Conservation (phyloP, 2,888 invertebrate species). For the Odontocerum albicorne region DNA sequence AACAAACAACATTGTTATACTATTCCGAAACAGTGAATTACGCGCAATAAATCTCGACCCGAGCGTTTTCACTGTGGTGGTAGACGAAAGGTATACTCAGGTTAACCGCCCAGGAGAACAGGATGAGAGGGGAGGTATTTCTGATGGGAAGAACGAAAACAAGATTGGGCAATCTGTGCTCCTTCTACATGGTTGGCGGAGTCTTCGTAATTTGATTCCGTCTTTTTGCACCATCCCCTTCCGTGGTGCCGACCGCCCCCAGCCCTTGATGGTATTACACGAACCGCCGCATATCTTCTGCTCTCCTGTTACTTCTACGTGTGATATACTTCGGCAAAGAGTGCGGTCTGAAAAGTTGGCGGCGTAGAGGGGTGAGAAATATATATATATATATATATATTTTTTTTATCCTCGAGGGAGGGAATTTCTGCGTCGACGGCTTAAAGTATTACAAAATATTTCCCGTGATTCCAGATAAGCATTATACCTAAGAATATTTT, state of each 20-base stretch:
- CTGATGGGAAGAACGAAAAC: slow-evolving; percentile 29
- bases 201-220: slow-evolving; percentile 32
- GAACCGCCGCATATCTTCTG: slow-evolving; percentile 16
- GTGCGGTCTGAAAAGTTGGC: background rate
- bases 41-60: slow-evolving; percentile 24
- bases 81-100: slow-evolving; percentile 15
- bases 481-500: slow-evolving; percentile 19
- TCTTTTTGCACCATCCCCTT: slow-evolving; percentile 18
- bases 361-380: slow-evolving; percentile 9
- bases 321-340: slow-evolving; percentile 12
- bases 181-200: slow-evolving; percentile 27
- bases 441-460: slow-evolving; percentile 36
- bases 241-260: slow-evolving; percentile 12
- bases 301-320: slow-evolving; percentile 16
- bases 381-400: too few species aligned
- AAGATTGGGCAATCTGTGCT: slow-evolving; percentile 34
- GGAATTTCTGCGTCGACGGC: slow-evolving; percentile 23
- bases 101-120: slow-evolving; percentile 22
- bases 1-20: slow-evolving; percentile 21
- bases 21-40: slow-evolving; percentile 26
- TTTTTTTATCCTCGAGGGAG: slow-evolving; percentile 12
- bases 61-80: background rate
- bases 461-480: slow-evolving; percentile 31
- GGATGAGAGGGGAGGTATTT: slow-evolving; percentile 13
- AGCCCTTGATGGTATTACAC: slow-evolving; percentile 17